phyloP scores from a whole-genome alignment of 2,888 invertebrate genomes.

The Eucera pruinosa region DNA sequence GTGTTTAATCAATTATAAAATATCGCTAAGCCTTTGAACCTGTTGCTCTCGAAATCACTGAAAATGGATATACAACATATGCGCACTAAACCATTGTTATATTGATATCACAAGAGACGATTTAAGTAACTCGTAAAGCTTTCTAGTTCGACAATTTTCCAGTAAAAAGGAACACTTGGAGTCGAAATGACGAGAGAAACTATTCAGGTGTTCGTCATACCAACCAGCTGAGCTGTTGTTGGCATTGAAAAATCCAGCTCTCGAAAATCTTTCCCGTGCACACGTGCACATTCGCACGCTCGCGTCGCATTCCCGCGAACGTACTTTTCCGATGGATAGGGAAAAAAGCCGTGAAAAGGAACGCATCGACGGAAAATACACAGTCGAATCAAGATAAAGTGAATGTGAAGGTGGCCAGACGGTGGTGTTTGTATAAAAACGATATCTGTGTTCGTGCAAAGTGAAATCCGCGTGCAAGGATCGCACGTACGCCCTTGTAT shows the following conservation, averaged over 20 bases:
- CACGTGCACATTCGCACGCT: constrained; percentile 78
- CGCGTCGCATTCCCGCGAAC: constrained; percentile 40
- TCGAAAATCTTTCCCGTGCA: constrained; percentile 65
- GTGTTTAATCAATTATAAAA: no score
- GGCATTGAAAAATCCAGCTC: constrained; percentile 71
- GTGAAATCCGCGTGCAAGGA: constrained; percentile 29
- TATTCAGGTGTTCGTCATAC: constrained; percentile 50
- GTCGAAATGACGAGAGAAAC: constrained; percentile 21
- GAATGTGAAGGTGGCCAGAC: constrained; percentile 51
- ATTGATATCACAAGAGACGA: no score
- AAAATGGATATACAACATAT: no score
- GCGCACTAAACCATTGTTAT: no score
- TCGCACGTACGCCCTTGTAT: background rate
- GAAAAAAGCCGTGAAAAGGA: constrained; percentile 39
- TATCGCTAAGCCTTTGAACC: no score
- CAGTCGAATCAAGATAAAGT: constrained; percentile 77
- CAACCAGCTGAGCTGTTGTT: constrained; percentile 55
- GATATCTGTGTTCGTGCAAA: constrained; percentile 38
- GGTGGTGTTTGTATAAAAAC: constrained; percentile 52
- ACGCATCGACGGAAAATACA: constrained; percentile 71
- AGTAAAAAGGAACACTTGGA: constrained; percentile 24
- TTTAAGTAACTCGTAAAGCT: no score
- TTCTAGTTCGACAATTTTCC: no score
- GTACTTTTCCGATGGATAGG: constrained; percentile 42
- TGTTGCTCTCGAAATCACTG: no score